Evolutionary conservation across 1,140 invertebrate genomes (phyloP).

Genomic region (Calephelis nemesis): DNA sequence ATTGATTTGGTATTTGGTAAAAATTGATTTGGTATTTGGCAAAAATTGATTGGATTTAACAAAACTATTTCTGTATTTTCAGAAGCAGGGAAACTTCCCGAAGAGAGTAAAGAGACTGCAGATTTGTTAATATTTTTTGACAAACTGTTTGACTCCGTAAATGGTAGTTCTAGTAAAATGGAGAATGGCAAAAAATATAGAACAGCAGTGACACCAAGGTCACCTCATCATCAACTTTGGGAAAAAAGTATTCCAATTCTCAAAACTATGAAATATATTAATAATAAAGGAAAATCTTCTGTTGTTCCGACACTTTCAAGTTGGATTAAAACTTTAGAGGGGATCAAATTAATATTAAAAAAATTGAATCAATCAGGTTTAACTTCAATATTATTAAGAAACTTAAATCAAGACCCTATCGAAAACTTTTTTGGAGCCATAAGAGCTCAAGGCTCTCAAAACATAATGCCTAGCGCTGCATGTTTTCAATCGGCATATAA

Average conservation of each 20-base stretch:
- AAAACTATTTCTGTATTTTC: no score
- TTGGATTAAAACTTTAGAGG: not conserved
- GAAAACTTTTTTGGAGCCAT: slow-evolving; percentile 14
- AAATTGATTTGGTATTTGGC: no score
- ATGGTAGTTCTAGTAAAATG: no score
- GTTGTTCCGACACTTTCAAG: not conserved
- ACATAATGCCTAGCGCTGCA: slow-evolving; percentile 21
- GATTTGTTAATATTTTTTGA: no score
- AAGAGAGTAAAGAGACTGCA: no score
- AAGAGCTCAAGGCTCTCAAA: slow-evolving; percentile 22
- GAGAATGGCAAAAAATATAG: slow-evolving; percentile 16
- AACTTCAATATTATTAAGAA: not conserved
- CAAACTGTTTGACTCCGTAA: no score
- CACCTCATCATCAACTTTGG: slow-evolving; percentile 25
- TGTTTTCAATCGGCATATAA: slow-evolving; percentile 25
- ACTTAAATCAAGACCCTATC: slow-evolving; percentile 16
- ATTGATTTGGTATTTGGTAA: no score
- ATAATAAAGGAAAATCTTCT: not conserved
- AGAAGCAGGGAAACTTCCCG: no score
- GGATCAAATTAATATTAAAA: not conserved
- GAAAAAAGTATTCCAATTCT: slow-evolving; percentile 21
- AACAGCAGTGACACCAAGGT: slow-evolving; percentile 23
- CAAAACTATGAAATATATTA: slow-evolving; percentile 11
- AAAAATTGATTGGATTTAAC: no score
- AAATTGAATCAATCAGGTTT: not conserved